Conservation (phyloP, 2,888 invertebrate species). For the Sarcophaga subvicina region DNA sequence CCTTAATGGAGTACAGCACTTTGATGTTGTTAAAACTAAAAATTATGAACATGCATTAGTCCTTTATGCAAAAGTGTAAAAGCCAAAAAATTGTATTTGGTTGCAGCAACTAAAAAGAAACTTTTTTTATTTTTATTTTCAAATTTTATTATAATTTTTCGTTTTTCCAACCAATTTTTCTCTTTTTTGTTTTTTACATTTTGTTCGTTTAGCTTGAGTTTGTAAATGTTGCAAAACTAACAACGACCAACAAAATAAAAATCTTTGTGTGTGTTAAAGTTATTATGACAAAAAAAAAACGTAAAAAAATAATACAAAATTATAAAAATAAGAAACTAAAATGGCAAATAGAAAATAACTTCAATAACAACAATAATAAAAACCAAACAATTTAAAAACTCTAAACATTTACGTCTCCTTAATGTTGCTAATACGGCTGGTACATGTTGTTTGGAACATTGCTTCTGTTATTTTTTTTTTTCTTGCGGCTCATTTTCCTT, state of each 20-base stretch:
- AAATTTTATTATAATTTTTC: slow-evolving; percentile 39
- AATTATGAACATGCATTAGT: slow-evolving; percentile 26
- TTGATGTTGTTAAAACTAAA: not conserved
- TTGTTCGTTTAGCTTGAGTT: not conserved
- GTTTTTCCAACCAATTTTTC: not conserved
- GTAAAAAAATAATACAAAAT: slow-evolving; percentile 10
- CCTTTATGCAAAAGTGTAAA: slow-evolving; percentile 63
- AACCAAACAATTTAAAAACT: slow-evolving; percentile 60
- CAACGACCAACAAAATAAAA: slow-evolving; percentile 53
- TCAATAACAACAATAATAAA: slow-evolving; percentile 1
- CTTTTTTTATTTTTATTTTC: slow-evolving; percentile 27
- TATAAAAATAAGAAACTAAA: not conserved
- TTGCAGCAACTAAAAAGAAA: slow-evolving; percentile 50
- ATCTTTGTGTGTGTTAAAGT: slow-evolving; percentile 59
- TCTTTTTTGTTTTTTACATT: not conserved
- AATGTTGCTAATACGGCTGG: slow-evolving; percentile 12
- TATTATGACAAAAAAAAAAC: slow-evolving; percentile 38
- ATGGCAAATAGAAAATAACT: slow-evolving; percentile 31
- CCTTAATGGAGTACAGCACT: not conserved
- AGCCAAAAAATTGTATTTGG: slow-evolving; percentile 60
- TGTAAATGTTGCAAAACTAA: slow-evolving; percentile 14
- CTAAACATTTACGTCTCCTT: slow-evolving; percentile 49
- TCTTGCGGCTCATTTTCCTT: no score
- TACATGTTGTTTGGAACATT: no score
- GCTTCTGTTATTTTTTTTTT: no score